Evolutionary conservation across 1,140 invertebrate genomes (phyloP).

Genomic region (Sycobia sp.): DNA sequence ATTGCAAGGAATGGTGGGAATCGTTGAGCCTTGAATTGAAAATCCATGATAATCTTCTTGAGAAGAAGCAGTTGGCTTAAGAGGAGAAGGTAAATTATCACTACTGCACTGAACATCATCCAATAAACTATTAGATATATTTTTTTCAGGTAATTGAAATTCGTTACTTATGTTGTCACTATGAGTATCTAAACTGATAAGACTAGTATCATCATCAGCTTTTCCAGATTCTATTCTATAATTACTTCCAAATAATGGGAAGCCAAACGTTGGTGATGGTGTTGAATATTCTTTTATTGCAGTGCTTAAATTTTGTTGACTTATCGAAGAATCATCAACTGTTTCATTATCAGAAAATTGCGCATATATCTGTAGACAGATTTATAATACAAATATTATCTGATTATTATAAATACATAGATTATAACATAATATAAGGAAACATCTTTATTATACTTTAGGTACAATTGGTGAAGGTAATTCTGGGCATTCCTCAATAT

Average conservation of each 20-base stretch:
- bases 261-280: slow-evolving; percentile 58
- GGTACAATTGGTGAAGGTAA: slow-evolving; percentile 57
- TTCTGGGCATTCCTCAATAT: slow-evolving; percentile 60
- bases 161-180: slow-evolving; percentile 49
- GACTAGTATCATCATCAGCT: slow-evolving; percentile 53
- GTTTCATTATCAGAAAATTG: slow-evolving; percentile 41
- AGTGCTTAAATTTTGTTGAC: slow-evolving; percentile 42
- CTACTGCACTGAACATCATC: slow-evolving; percentile 64
- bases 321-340: slow-evolving; percentile 36
- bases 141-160: slow-evolving; percentile 42
- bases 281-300: slow-evolving; percentile 52
- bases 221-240: slow-evolving; percentile 51
- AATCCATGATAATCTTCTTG: slow-evolving; percentile 70
- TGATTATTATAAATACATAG: no score
- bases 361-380: slow-evolving; percentile 42
- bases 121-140: slow-evolving; percentile 51
- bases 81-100: slow-evolving; percentile 68
- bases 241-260: slow-evolving; percentile 54
- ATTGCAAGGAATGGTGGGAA: slow-evolving; percentile 75
- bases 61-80: slow-evolving; percentile 58
- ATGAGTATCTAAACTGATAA: slow-evolving; percentile 66
- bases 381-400: neutral
- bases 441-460: slow-evolving; percentile 42
- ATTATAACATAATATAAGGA: no score
- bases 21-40: slow-evolving; percentile 70